Conservation (phyloP, 1,140 invertebrate species). For the Ptiloglossa arizonensis region DNA sequence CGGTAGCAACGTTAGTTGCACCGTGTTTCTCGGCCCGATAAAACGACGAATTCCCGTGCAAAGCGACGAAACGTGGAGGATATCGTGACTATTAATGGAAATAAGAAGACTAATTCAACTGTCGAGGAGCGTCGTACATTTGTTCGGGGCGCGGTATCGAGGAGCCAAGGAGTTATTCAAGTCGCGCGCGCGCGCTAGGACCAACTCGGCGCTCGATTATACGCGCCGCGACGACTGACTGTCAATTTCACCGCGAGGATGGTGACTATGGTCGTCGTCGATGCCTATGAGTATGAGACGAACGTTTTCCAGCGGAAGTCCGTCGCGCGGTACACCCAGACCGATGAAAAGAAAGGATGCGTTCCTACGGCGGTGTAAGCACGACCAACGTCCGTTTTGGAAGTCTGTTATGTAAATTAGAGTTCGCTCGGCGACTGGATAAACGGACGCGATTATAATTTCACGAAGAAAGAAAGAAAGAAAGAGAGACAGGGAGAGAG, state of each 20-base stretch:
- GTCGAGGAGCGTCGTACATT: constrained; percentile 31
- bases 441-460: neutral
- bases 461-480: no score
- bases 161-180: constrained; percentile 76
- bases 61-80: neutral
- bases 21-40: neutral
- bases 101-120: constrained; percentile 30
- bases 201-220: constrained; percentile 80
- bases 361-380: no score
- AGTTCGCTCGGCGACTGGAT: neutral
- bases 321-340: neutral
- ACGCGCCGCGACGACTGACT: constrained; percentile 72
- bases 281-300: constrained; percentile 68
- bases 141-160: constrained; percentile 48
- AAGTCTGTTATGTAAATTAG: constrained; percentile 25
- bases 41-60: no score
- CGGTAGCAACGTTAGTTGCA: no score
- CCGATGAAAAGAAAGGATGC: constrained; percentile 1
- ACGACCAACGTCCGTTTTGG: neutral
- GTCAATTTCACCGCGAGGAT: constrained; percentile 69
- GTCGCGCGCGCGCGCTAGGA: constrained; percentile 74
- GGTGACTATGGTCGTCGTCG: constrained; percentile 52
- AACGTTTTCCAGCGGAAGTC: constrained; percentile 22
- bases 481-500: no score
- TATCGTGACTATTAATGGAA: neutral